Conservation (phyloP, 2,113 vertebrate species). For the Kryptolebias marmoratus region DNA sequence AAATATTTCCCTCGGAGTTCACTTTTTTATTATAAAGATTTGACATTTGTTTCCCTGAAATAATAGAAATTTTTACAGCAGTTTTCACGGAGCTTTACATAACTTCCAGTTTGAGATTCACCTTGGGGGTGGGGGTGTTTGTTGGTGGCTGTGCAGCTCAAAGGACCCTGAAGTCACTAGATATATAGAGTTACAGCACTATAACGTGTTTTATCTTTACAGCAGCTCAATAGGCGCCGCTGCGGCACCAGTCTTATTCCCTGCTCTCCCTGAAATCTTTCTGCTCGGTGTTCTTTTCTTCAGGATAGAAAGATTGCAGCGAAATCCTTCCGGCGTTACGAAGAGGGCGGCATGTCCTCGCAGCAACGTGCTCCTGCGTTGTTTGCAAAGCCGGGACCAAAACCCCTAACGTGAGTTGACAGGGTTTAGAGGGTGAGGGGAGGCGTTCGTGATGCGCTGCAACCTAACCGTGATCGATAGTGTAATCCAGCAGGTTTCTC, state of each 20-base stretch:
- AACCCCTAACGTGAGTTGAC: constrained; percentile 25
- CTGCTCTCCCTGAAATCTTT: constrained; percentile 40
- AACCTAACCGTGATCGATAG: constrained; percentile 2
- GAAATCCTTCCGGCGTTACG: constrained; percentile 69
- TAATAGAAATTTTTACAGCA: constrained; percentile 10
- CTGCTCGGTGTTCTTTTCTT: constrained; percentile 50
- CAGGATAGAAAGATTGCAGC: constrained; percentile 68
- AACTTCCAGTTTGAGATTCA: constrained; percentile 25
- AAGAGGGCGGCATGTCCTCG: constrained; percentile 30
- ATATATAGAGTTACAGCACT: constrained; percentile 47
- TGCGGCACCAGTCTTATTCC: constrained; percentile 42
- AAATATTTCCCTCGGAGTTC: not conserved
- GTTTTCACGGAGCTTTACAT: constrained; percentile 11
- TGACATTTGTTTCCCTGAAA: constrained; percentile 15
- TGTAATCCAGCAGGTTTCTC: constrained; percentile 16
- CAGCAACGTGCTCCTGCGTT: constrained; percentile 29
- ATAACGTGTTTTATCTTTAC: constrained; percentile 54
- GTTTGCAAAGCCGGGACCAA: constrained; percentile 42
- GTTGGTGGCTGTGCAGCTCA: constrained; percentile 34
- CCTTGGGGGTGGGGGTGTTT: constrained; percentile 19
- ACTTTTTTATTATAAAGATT: constrained; percentile 10
- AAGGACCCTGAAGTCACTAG: constrained; percentile 40
- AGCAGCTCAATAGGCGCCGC: constrained; percentile 33
- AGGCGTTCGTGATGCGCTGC: constrained; percentile 8
- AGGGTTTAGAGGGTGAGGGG: constrained; percentile 17